Conservation (phyloP, 1,140 invertebrate species). For the Drosophila nigrodunni region DNA sequence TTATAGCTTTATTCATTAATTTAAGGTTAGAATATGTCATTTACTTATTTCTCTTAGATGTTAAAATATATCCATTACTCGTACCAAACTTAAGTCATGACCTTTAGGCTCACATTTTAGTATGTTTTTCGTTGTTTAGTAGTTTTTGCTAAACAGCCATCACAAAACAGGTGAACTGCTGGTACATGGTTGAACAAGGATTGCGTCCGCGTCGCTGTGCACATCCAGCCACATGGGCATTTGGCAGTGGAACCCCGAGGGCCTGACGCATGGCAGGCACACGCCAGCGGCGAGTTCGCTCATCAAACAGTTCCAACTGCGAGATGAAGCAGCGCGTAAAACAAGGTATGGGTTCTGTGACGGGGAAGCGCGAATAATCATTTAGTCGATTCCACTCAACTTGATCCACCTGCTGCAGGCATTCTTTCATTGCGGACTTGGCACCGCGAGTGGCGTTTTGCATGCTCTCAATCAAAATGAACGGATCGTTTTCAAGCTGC, state of each 20-base stretch:
- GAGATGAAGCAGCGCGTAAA: conserved; percentile 70
- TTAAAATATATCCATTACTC: too few species aligned
- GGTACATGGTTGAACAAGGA: conserved; percentile 61
- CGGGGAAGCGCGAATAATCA: conserved; percentile 55
- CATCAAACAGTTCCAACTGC: conserved; percentile 60
- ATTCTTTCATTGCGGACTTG: conserved; percentile 75
- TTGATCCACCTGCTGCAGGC: conserved; percentile 57
- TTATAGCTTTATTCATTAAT: too few species aligned
- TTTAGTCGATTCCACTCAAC: conserved; percentile 57
- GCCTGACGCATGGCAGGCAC: conserved; percentile 52
- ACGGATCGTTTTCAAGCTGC: conserved; percentile 73
- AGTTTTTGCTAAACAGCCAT: conserved; percentile 37
- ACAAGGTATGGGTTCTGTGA: conserved; percentile 71
- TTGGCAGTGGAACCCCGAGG: conserved; percentile 57
- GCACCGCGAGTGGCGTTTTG: conserved; percentile 49
- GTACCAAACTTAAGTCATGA: too few species aligned
- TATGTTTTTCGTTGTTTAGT: too few species aligned
- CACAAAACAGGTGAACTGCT: conserved; percentile 73
- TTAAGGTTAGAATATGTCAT: too few species aligned
- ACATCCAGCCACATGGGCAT: conserved; percentile 38
- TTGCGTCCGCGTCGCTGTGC: conserved; percentile 47
- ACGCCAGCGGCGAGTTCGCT: conserved; percentile 64
- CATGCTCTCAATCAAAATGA: conserved; percentile 72
- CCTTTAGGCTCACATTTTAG: too few species aligned
- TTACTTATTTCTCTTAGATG: too few species aligned